Conservation (phyloP, 2,888 invertebrate species). For the Synergus gifuensis region DNA sequence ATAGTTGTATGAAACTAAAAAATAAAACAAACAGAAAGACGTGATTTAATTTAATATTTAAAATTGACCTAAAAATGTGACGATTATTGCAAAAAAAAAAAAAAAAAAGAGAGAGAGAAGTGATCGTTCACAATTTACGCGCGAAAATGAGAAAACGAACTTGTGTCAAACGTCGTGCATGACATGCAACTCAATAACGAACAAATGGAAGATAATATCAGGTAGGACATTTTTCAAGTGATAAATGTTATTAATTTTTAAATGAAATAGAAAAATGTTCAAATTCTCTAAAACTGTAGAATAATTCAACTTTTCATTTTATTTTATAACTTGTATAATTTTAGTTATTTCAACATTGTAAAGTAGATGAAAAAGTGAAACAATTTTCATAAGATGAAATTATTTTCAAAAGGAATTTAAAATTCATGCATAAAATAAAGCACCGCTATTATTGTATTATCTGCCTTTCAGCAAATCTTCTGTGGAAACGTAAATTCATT, state of each 20-base stretch:
- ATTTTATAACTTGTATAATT: no score
- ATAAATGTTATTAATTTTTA: background rate
- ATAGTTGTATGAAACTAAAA: conserved; percentile 6
- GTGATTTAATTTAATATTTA: background rate
- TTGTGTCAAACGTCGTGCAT: background rate
- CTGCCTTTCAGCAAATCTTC: conserved; percentile 7
- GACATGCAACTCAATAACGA: conserved; percentile 2
- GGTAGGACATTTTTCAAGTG: background rate
- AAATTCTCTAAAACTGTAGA: background rate
- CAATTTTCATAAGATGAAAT: background rate
- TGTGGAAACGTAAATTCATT: conserved; percentile 7
- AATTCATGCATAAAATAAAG: conserved; percentile 11
- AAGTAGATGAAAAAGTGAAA: background rate
- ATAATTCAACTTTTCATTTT: no score
- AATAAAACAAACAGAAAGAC: background rate
- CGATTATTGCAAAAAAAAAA: background rate
- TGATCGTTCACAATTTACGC: conserved; percentile 1
- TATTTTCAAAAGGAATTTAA: background rate
- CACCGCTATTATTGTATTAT: background rate
- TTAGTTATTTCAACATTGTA: background rate
- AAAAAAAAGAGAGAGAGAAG: no score
- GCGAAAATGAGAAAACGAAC: background rate
- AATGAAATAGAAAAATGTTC: background rate
- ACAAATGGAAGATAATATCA: conserved; percentile 32
- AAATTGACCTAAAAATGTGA: background rate